phyloP scores from a whole-genome alignment of 2,888 invertebrate genomes.

The Drosophila melanosoma region DNA sequence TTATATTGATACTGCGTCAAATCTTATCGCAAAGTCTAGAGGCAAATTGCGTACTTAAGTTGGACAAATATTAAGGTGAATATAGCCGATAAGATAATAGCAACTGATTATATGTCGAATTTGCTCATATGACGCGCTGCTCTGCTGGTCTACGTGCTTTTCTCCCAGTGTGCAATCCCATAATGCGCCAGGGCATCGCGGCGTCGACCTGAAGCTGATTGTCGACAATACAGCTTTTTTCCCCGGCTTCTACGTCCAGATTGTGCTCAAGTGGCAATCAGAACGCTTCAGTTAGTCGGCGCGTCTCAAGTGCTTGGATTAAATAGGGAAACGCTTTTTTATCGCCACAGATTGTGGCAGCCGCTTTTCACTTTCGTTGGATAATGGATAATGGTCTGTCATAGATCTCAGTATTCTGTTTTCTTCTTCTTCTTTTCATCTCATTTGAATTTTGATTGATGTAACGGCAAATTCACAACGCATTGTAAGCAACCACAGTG shows the following conservation, averaged over 20 bases:
- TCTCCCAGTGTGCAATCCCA: constrained; percentile 41
- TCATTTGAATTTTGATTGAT: constrained; percentile 68
- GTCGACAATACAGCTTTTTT: constrained; percentile 9
- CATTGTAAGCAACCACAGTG: constrained; percentile 13
- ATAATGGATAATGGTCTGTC: constrained; percentile 18
- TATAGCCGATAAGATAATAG: constrained; percentile 59
- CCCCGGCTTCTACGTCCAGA: neutral
- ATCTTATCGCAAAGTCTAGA: constrained; percentile 36
- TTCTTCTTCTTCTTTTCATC: constrained; percentile 27
- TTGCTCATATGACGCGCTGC: constrained; percentile 44
- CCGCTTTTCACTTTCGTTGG: constrained; percentile 63
- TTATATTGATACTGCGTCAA: constrained; percentile 35
- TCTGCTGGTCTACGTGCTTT: constrained; percentile 61
- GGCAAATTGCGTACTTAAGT: constrained; percentile 16
- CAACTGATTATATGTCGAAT: constrained; percentile 49
- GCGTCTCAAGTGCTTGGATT: constrained; percentile 20
- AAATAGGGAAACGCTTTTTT: constrained; percentile 33
- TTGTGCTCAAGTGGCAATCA: constrained; percentile 53
- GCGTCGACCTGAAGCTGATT: constrained; percentile 21
- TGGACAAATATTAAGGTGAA: neutral
- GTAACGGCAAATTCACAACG: constrained; percentile 51
- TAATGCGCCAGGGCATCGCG: constrained; percentile 16
- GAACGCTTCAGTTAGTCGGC: constrained; percentile 27
- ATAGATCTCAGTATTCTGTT: constrained; percentile 38
- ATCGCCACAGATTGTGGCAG: constrained; percentile 27